Evolutionary conservation across 1,140 invertebrate genomes (phyloP).

Genomic region (Orius insidiosus): DNA sequence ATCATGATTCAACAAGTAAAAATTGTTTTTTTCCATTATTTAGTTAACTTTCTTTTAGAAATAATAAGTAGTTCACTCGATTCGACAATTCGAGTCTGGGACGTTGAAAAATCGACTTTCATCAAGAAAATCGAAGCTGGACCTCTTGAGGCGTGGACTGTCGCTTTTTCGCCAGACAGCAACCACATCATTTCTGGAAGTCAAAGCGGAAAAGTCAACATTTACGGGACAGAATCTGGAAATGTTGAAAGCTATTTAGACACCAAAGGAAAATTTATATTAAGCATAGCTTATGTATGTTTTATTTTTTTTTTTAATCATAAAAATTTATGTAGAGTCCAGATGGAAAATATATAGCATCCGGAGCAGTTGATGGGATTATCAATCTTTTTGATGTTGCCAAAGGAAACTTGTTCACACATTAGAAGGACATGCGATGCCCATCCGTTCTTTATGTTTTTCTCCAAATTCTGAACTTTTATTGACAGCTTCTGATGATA

Average conservation of each 20-base stretch:
- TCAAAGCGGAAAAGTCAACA: conserved; percentile 74
- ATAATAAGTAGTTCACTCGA: conserved; percentile 88
- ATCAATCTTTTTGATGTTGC: conserved; percentile 92
- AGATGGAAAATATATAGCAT: conserved; percentile 90
- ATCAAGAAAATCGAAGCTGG: conserved; percentile 76
- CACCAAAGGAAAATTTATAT: conserved; percentile 86
- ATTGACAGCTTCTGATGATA: conserved; percentile 92
- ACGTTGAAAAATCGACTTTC: conserved; percentile 70
- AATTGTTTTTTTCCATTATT: too few species aligned
- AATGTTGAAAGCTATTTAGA: conserved; percentile 80
- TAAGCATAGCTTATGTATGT: conserved; percentile 89
- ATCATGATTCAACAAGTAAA: conserved; percentile 71
- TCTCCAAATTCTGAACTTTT: conserved; percentile 88
- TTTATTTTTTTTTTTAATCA: conserved; percentile 4
- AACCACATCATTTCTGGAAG: conserved; percentile 84
- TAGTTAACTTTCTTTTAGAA: conserved; percentile 43
- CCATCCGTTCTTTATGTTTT: conserved; percentile 83
- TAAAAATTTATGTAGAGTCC: conserved; percentile 64
- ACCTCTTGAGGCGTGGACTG: conserved; percentile 86
- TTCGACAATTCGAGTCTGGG: conserved; percentile 81
- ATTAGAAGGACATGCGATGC: conserved; percentile 92
- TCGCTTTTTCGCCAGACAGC: conserved; percentile 87
- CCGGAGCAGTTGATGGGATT: conserved; percentile 87
- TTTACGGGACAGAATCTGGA: conserved; percentile 77
- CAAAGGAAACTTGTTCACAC: conserved; percentile 76